Percentiles rank a stretch among this genome's conserved stretches.
phyloP scores from a whole-genome alignment of 1,140 invertebrate species.

The Phortica variegata region DNA sequence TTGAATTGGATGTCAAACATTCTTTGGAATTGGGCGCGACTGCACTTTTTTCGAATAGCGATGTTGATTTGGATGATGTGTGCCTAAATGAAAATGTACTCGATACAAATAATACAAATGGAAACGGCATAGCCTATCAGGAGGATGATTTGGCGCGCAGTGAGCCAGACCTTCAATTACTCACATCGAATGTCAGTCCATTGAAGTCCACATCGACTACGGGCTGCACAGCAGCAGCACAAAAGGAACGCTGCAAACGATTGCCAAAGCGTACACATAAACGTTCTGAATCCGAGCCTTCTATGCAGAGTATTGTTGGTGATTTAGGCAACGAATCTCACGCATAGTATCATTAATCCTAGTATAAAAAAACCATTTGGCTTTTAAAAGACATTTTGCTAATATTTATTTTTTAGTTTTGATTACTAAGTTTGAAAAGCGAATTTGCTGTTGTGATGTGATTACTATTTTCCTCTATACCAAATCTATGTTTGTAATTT shows the following conservation, averaged over 20 bases:
- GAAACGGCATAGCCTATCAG: constrained; percentile 35
- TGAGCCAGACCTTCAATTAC: constrained; percentile 54
- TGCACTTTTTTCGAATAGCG: constrained; percentile 84
- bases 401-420: too few relatives aligned
- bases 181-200: background rate
- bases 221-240: constrained; percentile 10
- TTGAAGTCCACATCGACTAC: constrained; percentile 4
- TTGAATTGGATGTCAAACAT: constrained; percentile 58
- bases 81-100: constrained; percentile 73
- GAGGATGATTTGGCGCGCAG: constrained; percentile 51
- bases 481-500: too few relatives aligned
- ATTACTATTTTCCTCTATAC: too few relatives aligned
- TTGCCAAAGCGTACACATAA: constrained; percentile 50
- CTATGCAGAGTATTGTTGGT: constrained; percentile 28
- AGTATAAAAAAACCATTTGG: too few relatives aligned
- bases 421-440: too few relatives aligned
- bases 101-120: constrained; percentile 34
- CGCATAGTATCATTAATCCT: too few relatives aligned
- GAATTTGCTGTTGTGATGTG: too few relatives aligned
- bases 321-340: background rate
- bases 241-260: constrained; percentile 20
- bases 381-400: too few relatives aligned
- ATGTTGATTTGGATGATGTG: constrained; percentile 80
- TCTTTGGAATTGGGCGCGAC: constrained; percentile 64
- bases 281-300: constrained; percentile 57